Evolutionary conservation across 2,888 invertebrate species (phyloP).

Genomic region (Leucania comma): DNA sequence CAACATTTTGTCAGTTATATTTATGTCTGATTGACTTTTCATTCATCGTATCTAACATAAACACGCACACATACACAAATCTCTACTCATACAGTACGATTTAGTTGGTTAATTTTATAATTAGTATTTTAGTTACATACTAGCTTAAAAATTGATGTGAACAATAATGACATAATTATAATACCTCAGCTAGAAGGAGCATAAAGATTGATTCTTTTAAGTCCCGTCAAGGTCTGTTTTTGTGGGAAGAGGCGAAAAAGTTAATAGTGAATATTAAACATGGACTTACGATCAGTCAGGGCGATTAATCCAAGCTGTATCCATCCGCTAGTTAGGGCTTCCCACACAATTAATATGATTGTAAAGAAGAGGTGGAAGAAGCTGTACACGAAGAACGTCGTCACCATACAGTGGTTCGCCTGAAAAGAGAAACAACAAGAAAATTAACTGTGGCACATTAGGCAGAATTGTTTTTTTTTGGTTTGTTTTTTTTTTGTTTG

Average conservation of each 20-base stretch:
- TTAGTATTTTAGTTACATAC: no score
- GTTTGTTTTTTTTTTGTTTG: no score
- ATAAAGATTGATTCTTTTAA: no score
- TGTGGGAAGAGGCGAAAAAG: not conserved
- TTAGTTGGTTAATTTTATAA: no score
- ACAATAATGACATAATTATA: no score
- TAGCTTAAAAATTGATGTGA: no score
- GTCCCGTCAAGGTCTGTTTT: not conserved
- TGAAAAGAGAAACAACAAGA: conserved; percentile 62
- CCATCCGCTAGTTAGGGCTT: conserved; percentile 83
- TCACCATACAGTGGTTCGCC: conserved; percentile 84
- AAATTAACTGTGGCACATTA: no score
- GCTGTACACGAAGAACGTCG: conserved; percentile 86
- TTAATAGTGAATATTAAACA: not conserved
- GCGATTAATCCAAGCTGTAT: conserved; percentile 83
- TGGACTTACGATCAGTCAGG: conserved; percentile 79
- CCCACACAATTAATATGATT: conserved; percentile 84
- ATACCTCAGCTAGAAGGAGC: no score
- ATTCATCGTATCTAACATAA: no score
- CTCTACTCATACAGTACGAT: no score
- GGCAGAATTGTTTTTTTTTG: no score
- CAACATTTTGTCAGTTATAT: not conserved
- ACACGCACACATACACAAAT: no score
- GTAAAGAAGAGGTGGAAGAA: conserved; percentile 86
- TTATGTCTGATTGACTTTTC: not conserved